Conservation (phyloP, 2,888 invertebrate species). For the Amblyjoppa fuscipennis region DNA sequence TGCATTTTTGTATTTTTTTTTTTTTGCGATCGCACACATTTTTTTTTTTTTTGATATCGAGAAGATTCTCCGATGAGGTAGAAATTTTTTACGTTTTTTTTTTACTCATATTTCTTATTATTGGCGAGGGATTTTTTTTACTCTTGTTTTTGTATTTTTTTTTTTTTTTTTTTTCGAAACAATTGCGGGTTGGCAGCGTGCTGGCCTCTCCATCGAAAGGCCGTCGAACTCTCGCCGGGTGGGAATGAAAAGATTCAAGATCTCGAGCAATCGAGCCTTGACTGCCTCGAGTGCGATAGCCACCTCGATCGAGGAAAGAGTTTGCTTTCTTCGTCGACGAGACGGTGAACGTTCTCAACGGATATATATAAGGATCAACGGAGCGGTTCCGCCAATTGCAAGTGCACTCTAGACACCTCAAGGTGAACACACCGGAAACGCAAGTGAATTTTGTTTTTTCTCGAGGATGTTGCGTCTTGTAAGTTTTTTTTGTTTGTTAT, state of each 20-base stretch:
- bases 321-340: conserved; percentile 81
- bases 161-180: background rate
- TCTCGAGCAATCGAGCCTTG: conserved; percentile 48
- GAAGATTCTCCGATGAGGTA: no score
- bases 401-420: conserved; percentile 74
- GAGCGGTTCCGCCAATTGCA: conserved; percentile 79
- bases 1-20: no score
- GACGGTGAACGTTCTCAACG: conserved; percentile 82
- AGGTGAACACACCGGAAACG: conserved; percentile 39
- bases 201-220: conserved; percentile 27
- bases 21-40: background rate
- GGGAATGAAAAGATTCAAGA: conserved; percentile 61
- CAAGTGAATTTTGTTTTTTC: background rate
- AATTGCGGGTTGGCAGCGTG: background rate
- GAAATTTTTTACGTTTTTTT: no score
- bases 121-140: no score
- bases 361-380: conserved; percentile 80
- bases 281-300: no score
- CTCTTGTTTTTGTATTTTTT: no score
- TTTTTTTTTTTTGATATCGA: no score
- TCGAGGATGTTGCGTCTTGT: conserved; percentile 74
- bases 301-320: conserved; percentile 73
- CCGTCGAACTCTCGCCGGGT: conserved; percentile 48
- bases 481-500: conserved; percentile 63
- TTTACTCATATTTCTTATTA: no score